These are phyloP conservation scores for Fragariocoptes setiger DNA, from an alignment of 1,140 invertebrate species.

Conservation along the genomic window DNA sequence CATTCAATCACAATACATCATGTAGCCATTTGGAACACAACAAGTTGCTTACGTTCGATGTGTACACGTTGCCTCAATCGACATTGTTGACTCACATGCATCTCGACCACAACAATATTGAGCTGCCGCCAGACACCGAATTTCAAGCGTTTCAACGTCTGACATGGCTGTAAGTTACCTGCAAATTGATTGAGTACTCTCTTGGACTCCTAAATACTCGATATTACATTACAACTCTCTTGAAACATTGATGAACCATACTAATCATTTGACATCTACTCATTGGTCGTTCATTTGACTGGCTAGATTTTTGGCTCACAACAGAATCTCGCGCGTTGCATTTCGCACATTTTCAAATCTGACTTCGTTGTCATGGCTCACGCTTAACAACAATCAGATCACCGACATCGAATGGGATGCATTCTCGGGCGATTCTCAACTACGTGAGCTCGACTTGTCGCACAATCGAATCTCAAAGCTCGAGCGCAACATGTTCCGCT, in stretches of 20 bases:
- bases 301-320: neutral
- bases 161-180: neutral
- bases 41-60: neutral
- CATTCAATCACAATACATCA: neutral
- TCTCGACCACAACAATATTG: neutral
- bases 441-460: conserved; percentile 1
- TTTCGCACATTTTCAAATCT: neutral
- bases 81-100: neutral
- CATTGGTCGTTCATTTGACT: neutral
- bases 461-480: conserved; percentile 22
- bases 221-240: neutral
- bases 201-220: neutral
- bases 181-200: neutral
- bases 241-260: neutral
- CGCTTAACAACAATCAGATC: neutral
- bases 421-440: neutral
- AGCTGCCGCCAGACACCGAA: no score
- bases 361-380: neutral
- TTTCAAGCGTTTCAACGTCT: no score
- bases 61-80: neutral
- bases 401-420: neutral
- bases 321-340: neutral
- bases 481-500: conserved; percentile 9
- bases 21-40: neutral
- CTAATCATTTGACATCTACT: neutral